Percentiles rank a stretch among this genome's conserved stretches.
Evolutionary conservation across 2,888 invertebrate species (phyloP).

Genomic region (Tryphoninae sp.): DNA sequence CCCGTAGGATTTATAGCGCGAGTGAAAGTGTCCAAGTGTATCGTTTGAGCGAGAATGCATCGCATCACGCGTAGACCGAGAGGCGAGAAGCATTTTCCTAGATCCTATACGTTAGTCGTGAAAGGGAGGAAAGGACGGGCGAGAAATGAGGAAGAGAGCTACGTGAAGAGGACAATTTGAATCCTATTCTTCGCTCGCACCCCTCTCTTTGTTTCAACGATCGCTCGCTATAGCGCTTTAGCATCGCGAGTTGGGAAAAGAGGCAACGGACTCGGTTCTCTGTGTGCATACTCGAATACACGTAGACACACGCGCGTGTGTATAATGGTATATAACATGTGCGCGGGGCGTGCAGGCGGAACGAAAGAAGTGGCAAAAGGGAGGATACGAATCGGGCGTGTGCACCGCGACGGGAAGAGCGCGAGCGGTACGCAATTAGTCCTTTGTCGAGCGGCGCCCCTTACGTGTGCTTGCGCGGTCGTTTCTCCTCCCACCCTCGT

Average conservation of each 20-base stretch:
- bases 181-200: constrained; percentile 51
- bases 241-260: not conserved
- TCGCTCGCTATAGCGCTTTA: not conserved
- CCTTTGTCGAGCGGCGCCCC: constrained; percentile 65
- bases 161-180: constrained; percentile 51
- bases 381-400: constrained; percentile 62
- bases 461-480: constrained; percentile 45
- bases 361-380: constrained; percentile 57
- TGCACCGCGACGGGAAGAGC: constrained; percentile 56
- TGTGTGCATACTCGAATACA: constrained; percentile 14
- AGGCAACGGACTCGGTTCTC: constrained; percentile 2
- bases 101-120: not conserved
- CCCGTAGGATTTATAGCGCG: constrained; percentile 16
- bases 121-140: constrained; percentile 14
- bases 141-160: constrained; percentile 16
- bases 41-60: constrained; percentile 49
- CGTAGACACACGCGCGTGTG: constrained; percentile 9
- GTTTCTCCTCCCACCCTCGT: constrained; percentile 35
- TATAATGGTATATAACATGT: constrained; percentile 12
- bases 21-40: constrained; percentile 42
- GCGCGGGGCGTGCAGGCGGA: constrained; percentile 45
- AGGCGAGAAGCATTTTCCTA: not conserved
- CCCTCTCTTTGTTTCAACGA: constrained; percentile 57
- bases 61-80: constrained; percentile 15
- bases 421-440: constrained; percentile 68